Percentiles rank a stretch among this genome's conserved stretches.
Conservation (phyloP, 2,888 invertebrate genomes). For the Dorcus hopei region DNA sequence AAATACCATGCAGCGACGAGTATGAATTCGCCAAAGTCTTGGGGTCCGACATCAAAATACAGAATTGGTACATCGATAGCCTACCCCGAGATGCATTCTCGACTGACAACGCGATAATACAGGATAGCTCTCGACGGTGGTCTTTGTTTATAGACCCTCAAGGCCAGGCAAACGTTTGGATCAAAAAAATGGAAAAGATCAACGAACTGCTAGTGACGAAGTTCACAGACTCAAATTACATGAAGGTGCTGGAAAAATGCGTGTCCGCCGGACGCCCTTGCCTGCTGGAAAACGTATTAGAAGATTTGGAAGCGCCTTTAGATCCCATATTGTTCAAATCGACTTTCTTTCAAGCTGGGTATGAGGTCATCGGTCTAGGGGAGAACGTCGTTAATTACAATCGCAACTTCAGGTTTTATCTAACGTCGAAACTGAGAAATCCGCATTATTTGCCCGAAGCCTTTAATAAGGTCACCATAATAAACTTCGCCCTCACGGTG, state of each 20-base stretch:
- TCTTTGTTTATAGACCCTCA: constrained; percentile 82
- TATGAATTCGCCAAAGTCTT: constrained; percentile 73
- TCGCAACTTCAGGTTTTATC: constrained; percentile 71
- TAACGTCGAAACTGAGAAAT: constrained; percentile 79
- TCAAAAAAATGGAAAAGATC: constrained; percentile 76
- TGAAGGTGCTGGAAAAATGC: constrained; percentile 71
- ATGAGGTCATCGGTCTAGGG: constrained; percentile 72
- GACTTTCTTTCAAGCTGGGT: constrained; percentile 70
- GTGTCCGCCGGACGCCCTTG: constrained; percentile 75
- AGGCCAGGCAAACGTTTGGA: constrained; percentile 82
- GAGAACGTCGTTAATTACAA: constrained; percentile 77
- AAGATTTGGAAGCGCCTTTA: constrained; percentile 74
- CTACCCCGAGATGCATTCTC: constrained; percentile 80
- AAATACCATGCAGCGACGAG: constrained; percentile 73
- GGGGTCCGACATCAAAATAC: constrained; percentile 83
- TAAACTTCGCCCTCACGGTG: constrained; percentile 80
- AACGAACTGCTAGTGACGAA: constrained; percentile 69
- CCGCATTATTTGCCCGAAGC: constrained; percentile 84
- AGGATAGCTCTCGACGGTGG: constrained; percentile 74
- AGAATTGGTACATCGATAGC: constrained; percentile 80
- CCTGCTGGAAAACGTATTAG: constrained; percentile 72
- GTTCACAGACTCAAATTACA: constrained; percentile 71
- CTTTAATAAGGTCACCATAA: constrained; percentile 76
- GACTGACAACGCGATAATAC: constrained; percentile 80
- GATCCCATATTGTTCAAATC: constrained; percentile 74